Percentiles rank a stretch among this genome's conserved stretches.
These are phyloP conservation scores for Pangasianodon gigas DNA, from an alignment of 2,113 vertebrate genomes.

Conservation along the genomic window DNA sequence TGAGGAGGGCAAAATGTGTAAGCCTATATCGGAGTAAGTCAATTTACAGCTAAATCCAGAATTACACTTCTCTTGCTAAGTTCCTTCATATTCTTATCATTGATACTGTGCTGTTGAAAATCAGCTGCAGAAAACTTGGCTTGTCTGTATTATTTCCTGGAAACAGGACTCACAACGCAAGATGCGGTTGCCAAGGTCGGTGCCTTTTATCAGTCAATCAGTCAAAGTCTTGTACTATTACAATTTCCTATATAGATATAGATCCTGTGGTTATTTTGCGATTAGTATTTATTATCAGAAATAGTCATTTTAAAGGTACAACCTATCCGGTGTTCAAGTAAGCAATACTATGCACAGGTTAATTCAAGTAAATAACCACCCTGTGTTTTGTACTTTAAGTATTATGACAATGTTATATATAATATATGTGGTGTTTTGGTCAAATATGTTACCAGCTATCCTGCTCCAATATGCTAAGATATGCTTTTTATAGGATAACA, in stretches of 20 bases:
- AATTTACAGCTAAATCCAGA: background rate
- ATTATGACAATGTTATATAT: background rate
- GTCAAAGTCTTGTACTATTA: background rate
- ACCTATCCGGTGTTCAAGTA: background rate
- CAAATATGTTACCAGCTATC: background rate
- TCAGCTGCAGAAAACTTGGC: slow-evolving; percentile 44
- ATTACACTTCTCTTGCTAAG: background rate
- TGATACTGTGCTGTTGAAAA: background rate
- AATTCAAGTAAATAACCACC: background rate
- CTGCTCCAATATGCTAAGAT: background rate
- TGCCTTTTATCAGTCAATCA: slow-evolving; percentile 24
- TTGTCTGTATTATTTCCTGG: slow-evolving; percentile 34
- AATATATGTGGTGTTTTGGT: background rate
- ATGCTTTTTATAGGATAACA: background rate
- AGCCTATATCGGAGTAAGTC: slow-evolving; percentile 47
- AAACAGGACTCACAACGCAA: slow-evolving; percentile 50
- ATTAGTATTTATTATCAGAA: background rate
- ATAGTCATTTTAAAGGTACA: background rate
- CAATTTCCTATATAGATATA: background rate
- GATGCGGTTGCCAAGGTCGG: slow-evolving; percentile 38
- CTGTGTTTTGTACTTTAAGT: background rate
- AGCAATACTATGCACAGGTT: background rate
- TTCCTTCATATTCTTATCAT: background rate
- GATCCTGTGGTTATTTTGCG: background rate
- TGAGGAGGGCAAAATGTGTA: slow-evolving; percentile 33